These are phyloP conservation scores for Acronicta psi DNA, from an alignment of 2,888 invertebrate species.

Conservation along the genomic window DNA sequence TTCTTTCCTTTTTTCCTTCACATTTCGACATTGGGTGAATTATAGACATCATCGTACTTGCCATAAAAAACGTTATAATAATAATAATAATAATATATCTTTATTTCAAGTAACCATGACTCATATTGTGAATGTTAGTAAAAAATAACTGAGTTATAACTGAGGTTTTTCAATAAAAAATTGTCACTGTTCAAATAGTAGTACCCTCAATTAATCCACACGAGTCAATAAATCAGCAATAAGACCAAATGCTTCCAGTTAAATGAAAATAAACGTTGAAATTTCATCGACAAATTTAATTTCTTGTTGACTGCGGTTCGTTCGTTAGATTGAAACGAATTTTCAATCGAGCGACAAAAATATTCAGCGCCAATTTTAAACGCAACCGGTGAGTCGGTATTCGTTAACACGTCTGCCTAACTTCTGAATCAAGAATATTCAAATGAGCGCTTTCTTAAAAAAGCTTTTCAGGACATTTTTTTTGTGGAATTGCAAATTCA, in stretches of 20 bases:
- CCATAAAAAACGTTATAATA: too few species aligned
- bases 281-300: conserved; percentile 76
- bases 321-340: conserved; percentile 78
- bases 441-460: conserved; percentile 52
- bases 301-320: conserved; percentile 77
- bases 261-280: conserved; percentile 64
- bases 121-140: too few species aligned
- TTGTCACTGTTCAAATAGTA: not conserved
- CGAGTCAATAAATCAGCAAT: conserved; percentile 39
- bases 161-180: not conserved
- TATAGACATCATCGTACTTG: too few species aligned
- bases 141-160: too few species aligned
- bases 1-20: too few species aligned
- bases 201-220: conserved; percentile 2
- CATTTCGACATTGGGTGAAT: too few species aligned
- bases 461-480: conserved; percentile 36
- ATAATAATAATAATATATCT: too few species aligned
- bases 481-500: conserved; percentile 40
- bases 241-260: conserved; percentile 36
- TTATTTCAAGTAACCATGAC: too few species aligned
- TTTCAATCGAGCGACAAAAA: conserved; percentile 75
- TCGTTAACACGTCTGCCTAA: conserved; percentile 58
- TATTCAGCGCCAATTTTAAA: conserved; percentile 69
- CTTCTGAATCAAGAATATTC: conserved; percentile 57
- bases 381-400: conserved; percentile 59